phyloP scores from a whole-genome alignment of 2,888 invertebrate genomes.

The Alloplasta piceator region DNA sequence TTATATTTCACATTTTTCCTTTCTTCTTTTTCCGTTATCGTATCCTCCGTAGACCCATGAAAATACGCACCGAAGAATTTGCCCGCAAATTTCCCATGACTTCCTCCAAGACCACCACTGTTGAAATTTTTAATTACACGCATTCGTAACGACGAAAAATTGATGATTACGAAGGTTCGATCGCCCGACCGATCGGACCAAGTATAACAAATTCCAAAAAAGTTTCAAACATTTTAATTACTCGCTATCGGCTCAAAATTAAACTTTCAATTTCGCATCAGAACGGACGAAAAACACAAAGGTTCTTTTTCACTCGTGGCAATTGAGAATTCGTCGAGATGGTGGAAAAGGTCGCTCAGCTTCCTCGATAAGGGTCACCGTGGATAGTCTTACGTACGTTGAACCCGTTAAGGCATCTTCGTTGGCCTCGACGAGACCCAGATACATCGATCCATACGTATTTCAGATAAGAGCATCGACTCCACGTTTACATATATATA shows the following conservation, averaged over 20 bases:
- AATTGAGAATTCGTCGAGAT: slow-evolving; percentile 21
- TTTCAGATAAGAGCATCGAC: slow-evolving; percentile 60
- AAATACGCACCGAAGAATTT: neutral
- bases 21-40: slow-evolving; percentile 54
- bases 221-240: too few species aligned
- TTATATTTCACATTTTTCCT: too few species aligned
- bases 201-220: too few species aligned
- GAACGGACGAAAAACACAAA: slow-evolving; percentile 2
- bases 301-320: slow-evolving; percentile 32
- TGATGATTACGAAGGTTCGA: too few species aligned
- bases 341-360: slow-evolving; percentile 72
- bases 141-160: too few species aligned
- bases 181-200: too few species aligned
- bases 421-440: slow-evolving; percentile 58
- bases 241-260: too few species aligned
- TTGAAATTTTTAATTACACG: too few species aligned
- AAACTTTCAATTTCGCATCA: neutral
- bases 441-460: slow-evolving; percentile 60
- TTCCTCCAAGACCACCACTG: too few species aligned
- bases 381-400: slow-evolving; percentile 18
- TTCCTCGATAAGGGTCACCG: slow-evolving; percentile 75
- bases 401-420: too few species aligned
- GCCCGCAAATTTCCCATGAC: too few species aligned
- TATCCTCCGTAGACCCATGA: slow-evolving; percentile 7
- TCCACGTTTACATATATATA: too few species aligned